Evolutionary conservation across 2,888 invertebrate genomes (phyloP).

Genomic region (Julus scanicus): DNA sequence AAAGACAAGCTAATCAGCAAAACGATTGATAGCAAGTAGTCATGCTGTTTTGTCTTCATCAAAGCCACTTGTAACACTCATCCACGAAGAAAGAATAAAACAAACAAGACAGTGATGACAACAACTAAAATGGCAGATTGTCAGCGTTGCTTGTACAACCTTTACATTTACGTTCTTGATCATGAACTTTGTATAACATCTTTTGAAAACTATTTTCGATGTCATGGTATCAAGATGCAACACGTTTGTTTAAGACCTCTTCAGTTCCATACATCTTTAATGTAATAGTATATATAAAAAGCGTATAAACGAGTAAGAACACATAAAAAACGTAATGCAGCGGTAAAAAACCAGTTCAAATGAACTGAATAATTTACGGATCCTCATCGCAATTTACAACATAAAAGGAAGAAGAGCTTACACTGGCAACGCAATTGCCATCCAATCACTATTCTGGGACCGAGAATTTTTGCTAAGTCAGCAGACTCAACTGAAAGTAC

Average conservation of each 20-base stretch:
- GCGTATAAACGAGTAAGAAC: background rate
- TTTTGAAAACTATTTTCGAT: background rate
- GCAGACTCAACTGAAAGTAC: background rate
- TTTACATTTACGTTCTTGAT: background rate
- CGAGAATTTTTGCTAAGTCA: background rate
- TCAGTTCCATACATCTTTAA: background rate
- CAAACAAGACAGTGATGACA: background rate
- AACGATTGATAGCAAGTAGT: too few relatives aligned
- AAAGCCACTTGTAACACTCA: background rate
- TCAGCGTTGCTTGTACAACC: too few relatives aligned
- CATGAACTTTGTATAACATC: background rate
- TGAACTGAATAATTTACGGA: slow-evolving; percentile 2
- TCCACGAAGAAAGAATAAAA: background rate
- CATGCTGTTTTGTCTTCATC: too few relatives aligned
- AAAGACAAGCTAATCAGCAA: background rate
- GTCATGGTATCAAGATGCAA: background rate
- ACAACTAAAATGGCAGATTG: background rate
- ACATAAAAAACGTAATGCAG: slow-evolving; percentile 21
- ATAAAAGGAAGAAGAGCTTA: background rate
- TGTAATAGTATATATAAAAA: background rate
- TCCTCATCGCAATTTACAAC: background rate
- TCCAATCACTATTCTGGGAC: background rate
- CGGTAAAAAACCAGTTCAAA: background rate
- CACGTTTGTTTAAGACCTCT: background rate
- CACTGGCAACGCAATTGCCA: background rate